A percentile compares a stretch with the other conserved stretches of the same genome.
phyloP scores from a whole-genome alignment of 2,888 invertebrate genomes.

The Trissonchulus sp. region DNA sequence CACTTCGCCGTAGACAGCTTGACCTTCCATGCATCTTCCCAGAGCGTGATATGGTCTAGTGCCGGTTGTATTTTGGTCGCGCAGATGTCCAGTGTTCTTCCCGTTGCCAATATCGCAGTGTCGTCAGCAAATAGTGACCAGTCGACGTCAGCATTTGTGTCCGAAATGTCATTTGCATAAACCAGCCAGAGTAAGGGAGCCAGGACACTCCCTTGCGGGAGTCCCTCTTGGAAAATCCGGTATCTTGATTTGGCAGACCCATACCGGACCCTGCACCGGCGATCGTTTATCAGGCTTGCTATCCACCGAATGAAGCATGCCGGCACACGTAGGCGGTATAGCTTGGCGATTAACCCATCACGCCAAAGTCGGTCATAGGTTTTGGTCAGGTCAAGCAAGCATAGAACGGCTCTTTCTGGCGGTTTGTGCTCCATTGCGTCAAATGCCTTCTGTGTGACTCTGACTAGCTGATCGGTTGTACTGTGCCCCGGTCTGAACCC shows the following conservation, averaged over 20 bases:
- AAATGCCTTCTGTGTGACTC: no score
- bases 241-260: background rate
- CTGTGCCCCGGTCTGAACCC: no score
- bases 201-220: conserved; percentile 2
- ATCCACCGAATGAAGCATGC: background rate
- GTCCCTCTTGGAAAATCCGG: background rate
- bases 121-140: no score
- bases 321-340: background rate
- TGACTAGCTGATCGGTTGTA: no score
- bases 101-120: no score
- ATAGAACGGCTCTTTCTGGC: conserved; percentile 3
- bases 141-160: no score
- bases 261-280: background rate
- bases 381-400: background rate
- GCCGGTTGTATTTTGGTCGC: background rate
- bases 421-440: no score
- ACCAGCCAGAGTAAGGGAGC: conserved; percentile 2
- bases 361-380: conserved; percentile 6
- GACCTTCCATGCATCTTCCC: background rate
- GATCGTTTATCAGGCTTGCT: background rate
- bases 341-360: background rate
- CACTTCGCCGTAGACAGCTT: background rate
- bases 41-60: background rate
- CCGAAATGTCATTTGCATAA: conserved; percentile 4
- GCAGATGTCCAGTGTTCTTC: no score